Percentiles rank a stretch among this genome's conserved stretches.
phyloP scores from a whole-genome alignment of 1,140 invertebrate species.

The Plodia interpunctella region DNA sequence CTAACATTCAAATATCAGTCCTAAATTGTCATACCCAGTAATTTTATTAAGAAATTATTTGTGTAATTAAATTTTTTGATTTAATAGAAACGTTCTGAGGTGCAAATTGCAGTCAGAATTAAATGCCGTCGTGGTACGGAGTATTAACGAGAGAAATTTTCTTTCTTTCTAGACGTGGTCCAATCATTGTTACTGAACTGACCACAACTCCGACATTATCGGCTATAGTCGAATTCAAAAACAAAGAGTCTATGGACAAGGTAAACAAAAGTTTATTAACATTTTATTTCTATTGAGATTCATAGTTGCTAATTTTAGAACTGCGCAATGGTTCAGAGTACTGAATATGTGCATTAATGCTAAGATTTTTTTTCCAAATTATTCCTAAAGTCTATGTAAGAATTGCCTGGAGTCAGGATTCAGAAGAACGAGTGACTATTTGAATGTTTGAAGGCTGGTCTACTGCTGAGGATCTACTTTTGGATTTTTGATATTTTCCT shows the following conservation, averaged over 20 bases:
- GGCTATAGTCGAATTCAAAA: conserved; percentile 76
- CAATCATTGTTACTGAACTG: conserved; percentile 75
- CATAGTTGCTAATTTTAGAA: conserved; percentile 42
- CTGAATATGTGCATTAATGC: conserved; percentile 36
- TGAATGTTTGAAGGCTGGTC: conserved; percentile 73
- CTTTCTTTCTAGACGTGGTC: conserved; percentile 76
- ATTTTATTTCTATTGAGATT: conserved; percentile 45
- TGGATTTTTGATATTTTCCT: conserved; percentile 18
- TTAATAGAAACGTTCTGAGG: conserved; percentile 35
- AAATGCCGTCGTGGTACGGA: conserved; percentile 37
- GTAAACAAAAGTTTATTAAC: conserved; percentile 72
- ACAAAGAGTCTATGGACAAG: conserved; percentile 74
- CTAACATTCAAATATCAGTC: conserved; percentile 75
- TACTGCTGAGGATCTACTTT: conserved; percentile 42
- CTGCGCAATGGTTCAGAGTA: conserved; percentile 26
- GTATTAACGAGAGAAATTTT: conserved; percentile 71
- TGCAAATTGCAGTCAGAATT: conserved; percentile 46
- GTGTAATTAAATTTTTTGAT: conserved; percentile 22
- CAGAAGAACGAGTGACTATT: conserved; percentile 66
- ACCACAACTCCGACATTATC: conserved; percentile 75
- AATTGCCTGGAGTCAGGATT: conserved; percentile 26
- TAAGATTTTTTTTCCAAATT: conserved; percentile 62
- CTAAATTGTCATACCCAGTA: conserved; percentile 30
- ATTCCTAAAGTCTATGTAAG: conserved; percentile 26
- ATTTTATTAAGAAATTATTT: conserved; percentile 22